Conservation (phyloP, 2,888 invertebrate species). For the Nymphalis polychloros region DNA sequence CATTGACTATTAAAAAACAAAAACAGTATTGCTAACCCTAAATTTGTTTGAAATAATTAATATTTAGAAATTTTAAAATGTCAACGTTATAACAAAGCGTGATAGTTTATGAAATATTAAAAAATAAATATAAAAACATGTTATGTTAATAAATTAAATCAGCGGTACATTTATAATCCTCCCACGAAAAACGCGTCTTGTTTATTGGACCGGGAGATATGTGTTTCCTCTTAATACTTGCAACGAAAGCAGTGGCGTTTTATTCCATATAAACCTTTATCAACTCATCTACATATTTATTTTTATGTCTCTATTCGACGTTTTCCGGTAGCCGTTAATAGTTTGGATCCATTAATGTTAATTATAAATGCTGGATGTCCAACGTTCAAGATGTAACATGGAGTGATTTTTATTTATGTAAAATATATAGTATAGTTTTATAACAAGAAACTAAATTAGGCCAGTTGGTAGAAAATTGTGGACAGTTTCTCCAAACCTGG, state of each 20-base stretch:
- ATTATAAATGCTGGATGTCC: constrained; percentile 61
- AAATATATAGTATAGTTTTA: too few species aligned
- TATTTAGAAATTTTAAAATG: background rate
- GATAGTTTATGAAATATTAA: background rate
- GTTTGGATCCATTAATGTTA: constrained; percentile 77
- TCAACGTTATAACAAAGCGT: background rate
- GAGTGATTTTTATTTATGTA: background rate
- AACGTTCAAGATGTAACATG: background rate
- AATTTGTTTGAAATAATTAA: background rate
- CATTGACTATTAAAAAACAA: too few species aligned
- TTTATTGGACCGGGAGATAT: constrained; percentile 4
- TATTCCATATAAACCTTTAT: constrained; percentile 71
- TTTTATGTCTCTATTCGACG: constrained; percentile 79
- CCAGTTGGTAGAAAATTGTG: too few species aligned
- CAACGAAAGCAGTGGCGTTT: constrained; percentile 56
- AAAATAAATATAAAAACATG: background rate
- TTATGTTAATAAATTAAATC: constrained; percentile 9
- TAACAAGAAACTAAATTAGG: too few species aligned
- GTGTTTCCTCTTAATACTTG: constrained; percentile 56
- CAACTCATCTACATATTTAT: constrained; percentile 75
- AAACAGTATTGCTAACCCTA: too few species aligned
- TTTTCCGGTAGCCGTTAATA: constrained; percentile 80
- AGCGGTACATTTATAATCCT: constrained; percentile 10
- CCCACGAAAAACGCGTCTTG: constrained; percentile 14
- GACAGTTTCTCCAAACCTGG: too few species aligned